Evolutionary conservation across 2,113 vertebrate species (phyloP).

Genomic region (Tonatia bakeri): DNA sequence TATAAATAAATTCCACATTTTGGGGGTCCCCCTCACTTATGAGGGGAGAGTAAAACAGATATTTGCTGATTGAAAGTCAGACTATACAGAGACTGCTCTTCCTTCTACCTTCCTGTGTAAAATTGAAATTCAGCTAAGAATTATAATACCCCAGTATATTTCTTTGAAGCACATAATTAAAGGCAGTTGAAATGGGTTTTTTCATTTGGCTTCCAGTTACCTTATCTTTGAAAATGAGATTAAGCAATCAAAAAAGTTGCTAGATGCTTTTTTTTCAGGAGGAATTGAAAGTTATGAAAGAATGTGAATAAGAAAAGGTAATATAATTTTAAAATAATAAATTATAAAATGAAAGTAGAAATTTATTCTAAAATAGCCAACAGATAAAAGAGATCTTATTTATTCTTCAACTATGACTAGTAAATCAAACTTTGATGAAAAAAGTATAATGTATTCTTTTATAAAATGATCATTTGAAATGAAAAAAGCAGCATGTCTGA

Average conservation of each 20-base stretch:
- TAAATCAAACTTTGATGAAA: conserved; percentile 45
- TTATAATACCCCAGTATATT: background rate
- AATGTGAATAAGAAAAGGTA: conserved; percentile 31
- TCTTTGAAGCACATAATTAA: conserved; percentile 17
- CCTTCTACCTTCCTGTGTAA: background rate
- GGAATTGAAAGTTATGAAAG: background rate
- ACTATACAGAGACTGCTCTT: background rate
- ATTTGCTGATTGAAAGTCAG: background rate
- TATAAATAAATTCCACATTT: too few species aligned
- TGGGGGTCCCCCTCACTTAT: too few species aligned
- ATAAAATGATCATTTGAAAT: conserved; percentile 55
- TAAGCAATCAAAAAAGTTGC: conserved; percentile 32
- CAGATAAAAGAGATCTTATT: conserved; percentile 28
- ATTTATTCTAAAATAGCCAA: conserved; percentile 59
- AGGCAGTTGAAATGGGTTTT: conserved; percentile 31
- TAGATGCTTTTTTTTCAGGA: background rate
- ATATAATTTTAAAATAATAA: conserved; percentile 53
- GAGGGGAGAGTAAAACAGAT: background rate
- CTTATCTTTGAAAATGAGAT: conserved; percentile 1
- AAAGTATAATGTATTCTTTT: conserved; percentile 56
- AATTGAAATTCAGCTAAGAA: background rate
- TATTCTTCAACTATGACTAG: conserved; percentile 15
- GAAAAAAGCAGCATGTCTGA: conserved; percentile 34
- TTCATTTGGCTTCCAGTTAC: background rate
- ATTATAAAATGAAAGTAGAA: conserved; percentile 37